These are phyloP conservation scores for Streptopelia turtur DNA, from an alignment of 2,797 vertebrate genomes.

Conservation along the genomic window DNA sequence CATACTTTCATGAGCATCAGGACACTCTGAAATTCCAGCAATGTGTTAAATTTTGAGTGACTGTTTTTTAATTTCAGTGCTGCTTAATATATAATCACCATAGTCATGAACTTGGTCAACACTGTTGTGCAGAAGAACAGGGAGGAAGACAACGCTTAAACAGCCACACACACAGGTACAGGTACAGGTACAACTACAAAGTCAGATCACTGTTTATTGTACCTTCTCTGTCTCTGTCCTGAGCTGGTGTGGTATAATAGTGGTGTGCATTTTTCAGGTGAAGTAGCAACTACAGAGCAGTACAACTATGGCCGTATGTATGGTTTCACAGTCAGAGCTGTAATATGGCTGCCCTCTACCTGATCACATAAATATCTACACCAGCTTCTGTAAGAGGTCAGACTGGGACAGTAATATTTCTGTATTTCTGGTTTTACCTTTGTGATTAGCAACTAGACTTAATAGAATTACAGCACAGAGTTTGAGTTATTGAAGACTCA, in stretches of 20 bases:
- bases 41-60: not conserved
- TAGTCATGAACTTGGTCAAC: not conserved
- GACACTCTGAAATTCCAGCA: not conserved
- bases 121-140: not conserved
- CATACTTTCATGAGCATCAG: accelerated
- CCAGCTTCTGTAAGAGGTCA: not conserved
- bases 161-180: not conserved
- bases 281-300: not conserved
- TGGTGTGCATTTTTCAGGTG: not conserved
- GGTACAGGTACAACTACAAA: not conserved
- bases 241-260: not conserved
- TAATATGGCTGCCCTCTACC: not conserved
- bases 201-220: not conserved
- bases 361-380: not conserved
- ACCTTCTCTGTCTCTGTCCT: not conserved
- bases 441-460: not conserved
- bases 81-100: not conserved
- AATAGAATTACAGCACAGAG: not conserved
- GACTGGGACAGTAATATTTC: not conserved
- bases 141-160: not conserved
- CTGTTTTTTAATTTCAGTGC: not conserved
- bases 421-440: not conserved
- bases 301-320: not conserved
- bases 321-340: not conserved
- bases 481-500: not conserved